Percentiles rank a stretch among this genome's conserved stretches.
phyloP scores from a whole-genome alignment of 64 coral and sea anemone genomes.

The Trachythela sp. region DNA sequence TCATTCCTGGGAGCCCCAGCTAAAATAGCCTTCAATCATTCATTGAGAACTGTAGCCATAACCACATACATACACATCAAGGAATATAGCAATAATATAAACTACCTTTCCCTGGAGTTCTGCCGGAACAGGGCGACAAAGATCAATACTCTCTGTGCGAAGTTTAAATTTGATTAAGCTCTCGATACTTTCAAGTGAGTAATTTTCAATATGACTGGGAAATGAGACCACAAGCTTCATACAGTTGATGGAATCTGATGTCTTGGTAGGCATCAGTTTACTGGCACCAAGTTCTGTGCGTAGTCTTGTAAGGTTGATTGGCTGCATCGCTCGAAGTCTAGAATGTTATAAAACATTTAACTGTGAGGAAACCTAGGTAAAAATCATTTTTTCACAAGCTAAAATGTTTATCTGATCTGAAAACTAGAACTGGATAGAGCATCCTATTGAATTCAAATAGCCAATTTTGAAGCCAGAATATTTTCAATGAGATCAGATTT shows the following conservation, averaged over 20 bases:
- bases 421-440: no score
- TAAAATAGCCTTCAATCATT: no score
- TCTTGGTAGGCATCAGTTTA: background rate
- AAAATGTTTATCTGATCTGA: no score
- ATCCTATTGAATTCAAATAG: no score
- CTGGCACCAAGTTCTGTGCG: background rate
- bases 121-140: background rate
- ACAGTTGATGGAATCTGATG: background rate
- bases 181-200: background rate
- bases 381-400: no score
- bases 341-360: background rate
- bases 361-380: background rate
- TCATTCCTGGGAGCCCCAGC: no score
- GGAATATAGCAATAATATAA: no score
- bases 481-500: no score
- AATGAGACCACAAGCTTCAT: background rate
- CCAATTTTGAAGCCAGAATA: no score
- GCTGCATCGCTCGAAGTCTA: background rate
- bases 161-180: background rate
- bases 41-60: no score
- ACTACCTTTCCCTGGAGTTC: background rate
- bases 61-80: no score
- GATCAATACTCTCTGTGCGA: background rate
- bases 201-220: background rate
- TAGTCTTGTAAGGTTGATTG: background rate